Percentiles rank a stretch among this genome's conserved stretches.
phyloP scores from a whole-genome alignment of 2,797 vertebrate genomes.

The Girardinus metallicus region DNA sequence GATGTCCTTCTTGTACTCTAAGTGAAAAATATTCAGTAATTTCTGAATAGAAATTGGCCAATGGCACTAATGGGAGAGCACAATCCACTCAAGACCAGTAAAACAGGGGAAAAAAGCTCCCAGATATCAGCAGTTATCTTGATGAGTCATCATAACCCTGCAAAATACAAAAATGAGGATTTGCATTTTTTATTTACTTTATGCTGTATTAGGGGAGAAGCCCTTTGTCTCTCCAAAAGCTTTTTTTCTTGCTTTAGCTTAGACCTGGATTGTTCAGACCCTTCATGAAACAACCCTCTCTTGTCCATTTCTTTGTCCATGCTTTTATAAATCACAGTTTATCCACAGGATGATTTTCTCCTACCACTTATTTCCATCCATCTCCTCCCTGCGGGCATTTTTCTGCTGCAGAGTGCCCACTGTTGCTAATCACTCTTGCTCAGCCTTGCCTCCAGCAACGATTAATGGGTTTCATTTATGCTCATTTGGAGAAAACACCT shows the following conservation, averaged over 20 bases:
- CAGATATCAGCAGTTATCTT: background rate
- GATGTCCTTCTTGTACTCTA: background rate
- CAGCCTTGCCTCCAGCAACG: constrained; percentile 56
- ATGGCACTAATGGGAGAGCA: background rate
- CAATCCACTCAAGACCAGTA: background rate
- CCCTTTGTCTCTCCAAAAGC: background rate
- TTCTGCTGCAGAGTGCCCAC: constrained; percentile 21
- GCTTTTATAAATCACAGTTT: constrained; percentile 7
- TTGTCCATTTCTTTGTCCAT: background rate
- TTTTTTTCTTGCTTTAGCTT: background rate
- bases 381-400: constrained; percentile 40
- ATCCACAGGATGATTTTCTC: constrained; percentile 10
- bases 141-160: background rate
- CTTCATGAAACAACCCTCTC: background rate
- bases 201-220: background rate
- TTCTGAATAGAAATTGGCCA: background rate
- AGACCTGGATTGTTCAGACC: background rate
- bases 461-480: constrained; percentile 69
- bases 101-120: background rate
- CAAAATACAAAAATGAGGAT: background rate
- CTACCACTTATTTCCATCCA: constrained; percentile 13
- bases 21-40: background rate
- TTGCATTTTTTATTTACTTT: background rate
- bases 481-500: constrained; percentile 68
- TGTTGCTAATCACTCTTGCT: constrained; percentile 59